A percentile compares a stretch with the other conserved stretches of the same genome.
Evolutionary conservation across 1,140 invertebrate species (phyloP).

Genomic region (Maconellicoccus hirsutus): DNA sequence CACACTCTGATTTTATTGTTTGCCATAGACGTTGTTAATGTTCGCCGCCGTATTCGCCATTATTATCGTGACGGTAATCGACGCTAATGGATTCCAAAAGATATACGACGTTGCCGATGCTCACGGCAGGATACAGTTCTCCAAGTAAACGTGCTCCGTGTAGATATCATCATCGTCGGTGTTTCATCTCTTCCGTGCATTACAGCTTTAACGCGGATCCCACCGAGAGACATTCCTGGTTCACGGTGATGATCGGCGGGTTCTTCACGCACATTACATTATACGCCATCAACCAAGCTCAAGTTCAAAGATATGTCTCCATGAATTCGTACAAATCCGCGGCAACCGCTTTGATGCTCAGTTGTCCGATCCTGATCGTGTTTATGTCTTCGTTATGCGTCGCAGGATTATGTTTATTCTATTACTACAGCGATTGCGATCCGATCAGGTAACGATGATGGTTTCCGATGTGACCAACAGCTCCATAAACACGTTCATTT

Average conservation of each 20-base stretch:
- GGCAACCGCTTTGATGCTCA: conserved; percentile 50
- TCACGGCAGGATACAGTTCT: conserved; percentile 53
- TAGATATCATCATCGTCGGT: not conserved
- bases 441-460: conserved; percentile 37
- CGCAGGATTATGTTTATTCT: conserved; percentile 66
- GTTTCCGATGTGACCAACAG: not conserved
- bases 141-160: conserved; percentile 35
- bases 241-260: conserved; percentile 57
- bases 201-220: conserved; percentile 49
- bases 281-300: conserved; percentile 73
- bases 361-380: conserved; percentile 53
- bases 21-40: conserved; percentile 58
- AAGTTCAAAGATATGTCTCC: conserved; percentile 76
- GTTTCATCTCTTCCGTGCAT: not conserved
- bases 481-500: not conserved
- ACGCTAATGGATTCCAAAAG: conserved; percentile 43
- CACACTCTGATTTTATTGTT: conserved; percentile 40
- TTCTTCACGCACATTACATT: conserved; percentile 57
- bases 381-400: conserved; percentile 59
- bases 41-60: conserved; percentile 60
- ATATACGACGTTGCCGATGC: conserved; percentile 54
- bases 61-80: conserved; percentile 52
- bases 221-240: conserved; percentile 59
- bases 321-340: conserved; percentile 52
- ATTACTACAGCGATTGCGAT: conserved; percentile 62